These are phyloP conservation scores for Andrena flavipes DNA, from an alignment of 2,888 invertebrate genomes.

Conservation along the genomic window DNA sequence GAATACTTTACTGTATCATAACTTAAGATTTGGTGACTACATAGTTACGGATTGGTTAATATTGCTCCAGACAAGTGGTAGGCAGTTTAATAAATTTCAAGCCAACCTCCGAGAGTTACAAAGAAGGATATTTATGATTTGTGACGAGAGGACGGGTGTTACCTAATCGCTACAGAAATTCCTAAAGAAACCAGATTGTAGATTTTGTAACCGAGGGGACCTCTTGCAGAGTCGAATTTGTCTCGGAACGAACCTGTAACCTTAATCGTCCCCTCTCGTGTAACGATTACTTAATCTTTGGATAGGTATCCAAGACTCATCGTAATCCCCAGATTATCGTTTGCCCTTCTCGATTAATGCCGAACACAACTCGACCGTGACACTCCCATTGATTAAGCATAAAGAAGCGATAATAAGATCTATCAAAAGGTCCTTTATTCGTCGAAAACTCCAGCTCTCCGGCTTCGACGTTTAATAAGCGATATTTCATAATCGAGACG, in stretches of 20 bases:
- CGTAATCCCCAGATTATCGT: not conserved
- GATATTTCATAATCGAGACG: slow-evolving; percentile 43
- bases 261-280: not conserved
- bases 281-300: not conserved
- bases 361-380: not conserved
- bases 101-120: not conserved
- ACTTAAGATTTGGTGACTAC: not conserved
- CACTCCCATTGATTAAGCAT: not conserved
- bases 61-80: not conserved
- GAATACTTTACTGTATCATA: not conserved
- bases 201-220: not conserved
- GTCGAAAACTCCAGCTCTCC: not conserved
- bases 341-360: not conserved
- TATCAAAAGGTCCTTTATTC: not conserved
- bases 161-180: not conserved
- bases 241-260: not conserved
- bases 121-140: not conserved
- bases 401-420: not conserved
- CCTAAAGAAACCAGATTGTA: not conserved
- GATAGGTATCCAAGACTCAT: not conserved
- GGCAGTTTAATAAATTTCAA: slow-evolving; percentile 6
- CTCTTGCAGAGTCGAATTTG: not conserved
- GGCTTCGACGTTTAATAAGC: slow-evolving; percentile 23
- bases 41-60: not conserved
- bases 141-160: not conserved